Base-by-base conservation (phyloP, 2,888 invertebrate species). In the Pyrrhia umbra region DNA sequence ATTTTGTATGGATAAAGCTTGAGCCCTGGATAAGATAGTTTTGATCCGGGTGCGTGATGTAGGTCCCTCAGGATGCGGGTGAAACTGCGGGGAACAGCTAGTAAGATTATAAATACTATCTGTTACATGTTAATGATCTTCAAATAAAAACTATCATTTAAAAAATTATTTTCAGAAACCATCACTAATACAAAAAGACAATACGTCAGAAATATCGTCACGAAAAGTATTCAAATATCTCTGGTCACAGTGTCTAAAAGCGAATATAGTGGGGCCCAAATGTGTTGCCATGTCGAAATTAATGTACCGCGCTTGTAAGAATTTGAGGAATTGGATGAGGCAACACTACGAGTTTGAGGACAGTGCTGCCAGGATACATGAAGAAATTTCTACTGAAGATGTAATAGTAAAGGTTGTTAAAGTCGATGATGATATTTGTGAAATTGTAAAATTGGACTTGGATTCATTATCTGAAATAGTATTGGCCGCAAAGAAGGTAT, bases 401-500 rank as follows among this genome's bases (percentile, higher is more conserved):
- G 77, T 77, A 3, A 59, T 76, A 39, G 43, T 75, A 0, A 83
- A 76, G 60, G 68, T 84, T 10, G 73, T 91, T 0, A 85, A 83
- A 75, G 77, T 93, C 0, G 89, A 90, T 15, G 90, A 92, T 70
- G 68, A 65, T 1, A 81, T 93, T 72, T 92, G 93, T 75, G 86
- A 92, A 59, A 65, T 94, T 49, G 64, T 95, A 46, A 87, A 80
- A 46, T 72, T 88, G 6, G 87, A 92, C 73, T 80, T 95, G 81
- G 93, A 94, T 68, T 84, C 88, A 2, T 54, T 95, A 3, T 81
- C 89, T n/a, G 93, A 94, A 84, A 89, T 90, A 34, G 86, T 93
- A 74, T 86, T 94, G 68, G 87, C 92, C 0, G 92, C 93, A 1
- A 95, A 95, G 82, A 94, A 92, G 90, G 95, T 71, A 34, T 6